Conservation (phyloP, 92 coral and sea anemone genomes). For the Meandrina meandrites region DNA sequence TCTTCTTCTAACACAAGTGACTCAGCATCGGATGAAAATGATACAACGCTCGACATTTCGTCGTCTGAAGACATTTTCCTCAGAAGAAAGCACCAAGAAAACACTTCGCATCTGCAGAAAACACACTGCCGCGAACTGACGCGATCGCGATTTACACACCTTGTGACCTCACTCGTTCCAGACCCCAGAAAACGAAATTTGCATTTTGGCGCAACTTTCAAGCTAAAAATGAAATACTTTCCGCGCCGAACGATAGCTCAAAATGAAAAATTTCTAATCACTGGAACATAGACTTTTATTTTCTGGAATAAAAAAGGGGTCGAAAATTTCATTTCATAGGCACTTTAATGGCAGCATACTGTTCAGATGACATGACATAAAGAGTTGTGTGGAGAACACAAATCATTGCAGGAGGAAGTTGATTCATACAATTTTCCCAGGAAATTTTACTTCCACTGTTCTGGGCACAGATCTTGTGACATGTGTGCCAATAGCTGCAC, state of each 20-base stretch:
- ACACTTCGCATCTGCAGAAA: not conserved
- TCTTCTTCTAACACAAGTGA: conserved; percentile 5
- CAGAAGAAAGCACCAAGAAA: not conserved
- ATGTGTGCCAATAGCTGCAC: too few species aligned
- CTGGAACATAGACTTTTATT: too few species aligned
- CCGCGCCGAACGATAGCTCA: not conserved
- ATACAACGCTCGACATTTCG: not conserved
- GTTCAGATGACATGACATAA: too few species aligned
- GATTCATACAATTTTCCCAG: too few species aligned
- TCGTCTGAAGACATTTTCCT: not conserved
- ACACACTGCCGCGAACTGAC: not conserved
- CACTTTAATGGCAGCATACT: too few species aligned
- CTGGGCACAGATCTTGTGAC: too few species aligned
- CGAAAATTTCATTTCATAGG: too few species aligned
- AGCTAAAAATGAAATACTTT: not conserved
- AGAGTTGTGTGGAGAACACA: too few species aligned
- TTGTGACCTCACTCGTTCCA: conserved; percentile 2
- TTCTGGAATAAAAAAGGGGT: too few species aligned
- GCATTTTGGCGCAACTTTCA: not conserved
- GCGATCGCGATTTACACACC: not conserved
- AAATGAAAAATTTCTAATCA: not conserved
- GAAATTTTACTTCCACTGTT: too few species aligned
- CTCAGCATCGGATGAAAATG: conserved; percentile 9
- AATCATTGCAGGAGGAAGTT: too few species aligned
- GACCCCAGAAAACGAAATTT: not conserved